These are phyloP conservation scores for Etheostoma cragini DNA, from an alignment of 2,113 vertebrate species.

Conservation along the genomic window DNA sequence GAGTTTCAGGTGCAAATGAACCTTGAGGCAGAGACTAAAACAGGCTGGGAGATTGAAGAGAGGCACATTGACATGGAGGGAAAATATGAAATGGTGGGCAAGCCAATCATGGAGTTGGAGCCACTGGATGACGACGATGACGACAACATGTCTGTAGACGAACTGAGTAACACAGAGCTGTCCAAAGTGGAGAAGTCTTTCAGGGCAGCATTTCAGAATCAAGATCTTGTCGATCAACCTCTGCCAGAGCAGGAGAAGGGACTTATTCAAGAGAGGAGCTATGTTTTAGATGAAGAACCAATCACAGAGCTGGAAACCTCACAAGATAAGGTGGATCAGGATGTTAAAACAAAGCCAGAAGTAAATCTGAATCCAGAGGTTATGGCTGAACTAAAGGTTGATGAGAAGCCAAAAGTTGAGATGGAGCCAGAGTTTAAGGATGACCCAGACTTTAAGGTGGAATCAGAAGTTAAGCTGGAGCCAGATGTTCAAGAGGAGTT, in stretches of 20 bases:
- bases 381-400: background rate
- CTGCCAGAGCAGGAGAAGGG: constrained; percentile 1
- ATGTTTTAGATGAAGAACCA: constrained; percentile 25
- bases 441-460: background rate
- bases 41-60: background rate
- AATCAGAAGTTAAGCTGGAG: background rate
- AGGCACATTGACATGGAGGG: constrained; percentile 8
- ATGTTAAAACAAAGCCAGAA: constrained; percentile 1
- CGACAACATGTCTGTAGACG: background rate
- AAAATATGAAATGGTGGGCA: background rate
- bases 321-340: background rate
- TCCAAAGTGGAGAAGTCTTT: background rate
- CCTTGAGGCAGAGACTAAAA: background rate
- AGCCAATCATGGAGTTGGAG: constrained; percentile 34
- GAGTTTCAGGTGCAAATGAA: constrained; percentile 4
- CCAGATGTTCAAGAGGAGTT: constrained; percentile 5
- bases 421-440: constrained; percentile 4
- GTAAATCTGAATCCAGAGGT: background rate
- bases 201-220: constrained; percentile 2
- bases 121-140: constrained; percentile 4
- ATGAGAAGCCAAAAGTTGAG: background rate
- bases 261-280: too few relatives aligned
- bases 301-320: constrained; percentile 29
- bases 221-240: background rate
- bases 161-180: background rate